Percentiles rank a stretch among this genome's conserved stretches.
Evolutionary conservation across 2,113 vertebrate species (phyloP).

Genomic region (Casuarius casuarius): DNA sequence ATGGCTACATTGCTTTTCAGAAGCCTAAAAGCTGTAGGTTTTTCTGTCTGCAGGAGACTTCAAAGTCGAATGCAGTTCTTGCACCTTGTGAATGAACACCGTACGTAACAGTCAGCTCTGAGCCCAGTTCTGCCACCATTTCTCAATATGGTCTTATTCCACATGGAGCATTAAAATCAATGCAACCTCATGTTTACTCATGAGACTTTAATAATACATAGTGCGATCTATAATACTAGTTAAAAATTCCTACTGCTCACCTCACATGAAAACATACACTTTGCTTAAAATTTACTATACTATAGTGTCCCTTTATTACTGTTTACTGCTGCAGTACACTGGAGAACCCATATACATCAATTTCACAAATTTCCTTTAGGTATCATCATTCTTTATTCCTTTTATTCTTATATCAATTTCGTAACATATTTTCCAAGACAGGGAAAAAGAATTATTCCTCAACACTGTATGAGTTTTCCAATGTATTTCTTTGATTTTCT

Average conservation of each 20-base stretch:
- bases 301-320: background rate
- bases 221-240: background rate
- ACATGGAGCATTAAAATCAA: background rate
- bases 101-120: background rate
- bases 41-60: background rate
- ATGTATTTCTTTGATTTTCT: background rate
- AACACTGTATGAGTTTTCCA: background rate
- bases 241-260: background rate
- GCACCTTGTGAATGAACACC: background rate
- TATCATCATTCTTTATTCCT: background rate
- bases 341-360: background rate
- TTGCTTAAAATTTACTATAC: background rate
- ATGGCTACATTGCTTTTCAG: background rate
- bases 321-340: background rate
- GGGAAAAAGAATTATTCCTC: background rate
- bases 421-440: background rate
- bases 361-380: background rate
- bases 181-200: rapidly evolving
- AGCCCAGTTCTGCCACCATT: background rate
- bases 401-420: background rate
- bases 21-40: background rate
- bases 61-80: background rate
- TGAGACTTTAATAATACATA: background rate
- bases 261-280: background rate
- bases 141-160: background rate